Evolutionary conservation across 2,113 vertebrate species (phyloP).

Genomic region (Microtus pennsylvanicus): DNA sequence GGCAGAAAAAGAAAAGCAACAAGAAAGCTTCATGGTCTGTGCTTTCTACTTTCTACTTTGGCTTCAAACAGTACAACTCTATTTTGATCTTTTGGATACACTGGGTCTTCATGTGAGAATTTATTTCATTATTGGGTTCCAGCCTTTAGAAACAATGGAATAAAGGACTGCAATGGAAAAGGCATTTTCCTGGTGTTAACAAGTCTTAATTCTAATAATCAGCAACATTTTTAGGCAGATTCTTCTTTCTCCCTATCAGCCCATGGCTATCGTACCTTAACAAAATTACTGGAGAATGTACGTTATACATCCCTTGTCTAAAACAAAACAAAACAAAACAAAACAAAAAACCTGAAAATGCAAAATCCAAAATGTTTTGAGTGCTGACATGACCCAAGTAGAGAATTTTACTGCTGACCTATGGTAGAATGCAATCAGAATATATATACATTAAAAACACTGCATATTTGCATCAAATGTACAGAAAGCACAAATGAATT

Average conservation of each 20-base stretch:
- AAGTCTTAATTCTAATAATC: slow-evolving; percentile 3
- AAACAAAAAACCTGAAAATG: not conserved
- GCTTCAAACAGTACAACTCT: slow-evolving; percentile 28
- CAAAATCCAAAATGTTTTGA: not conserved
- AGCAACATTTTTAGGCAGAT: not conserved
- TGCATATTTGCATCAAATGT: not conserved
- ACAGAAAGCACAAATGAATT: not conserved
- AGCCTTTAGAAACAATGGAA: not conserved
- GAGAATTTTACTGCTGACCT: not conserved
- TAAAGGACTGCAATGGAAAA: not conserved
- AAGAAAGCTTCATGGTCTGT: not conserved
- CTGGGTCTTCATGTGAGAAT: not conserved
- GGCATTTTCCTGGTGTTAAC: not conserved
- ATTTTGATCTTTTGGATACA: slow-evolving; percentile 17
- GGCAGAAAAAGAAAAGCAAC: slow-evolving; percentile 41
- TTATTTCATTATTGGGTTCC: not conserved
- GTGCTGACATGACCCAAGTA: not conserved
- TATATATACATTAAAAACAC: not conserved
- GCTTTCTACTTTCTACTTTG: not conserved
- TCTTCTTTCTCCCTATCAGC: not conserved
- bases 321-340: not conserved
- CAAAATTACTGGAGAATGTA: not conserved
- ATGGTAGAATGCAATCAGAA: not conserved
- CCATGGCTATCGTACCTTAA: not conserved
- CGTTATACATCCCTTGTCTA: not conserved